phyloP scores from a whole-genome alignment of 2,888 invertebrate species.

The Chymomyza caudatula region DNA sequence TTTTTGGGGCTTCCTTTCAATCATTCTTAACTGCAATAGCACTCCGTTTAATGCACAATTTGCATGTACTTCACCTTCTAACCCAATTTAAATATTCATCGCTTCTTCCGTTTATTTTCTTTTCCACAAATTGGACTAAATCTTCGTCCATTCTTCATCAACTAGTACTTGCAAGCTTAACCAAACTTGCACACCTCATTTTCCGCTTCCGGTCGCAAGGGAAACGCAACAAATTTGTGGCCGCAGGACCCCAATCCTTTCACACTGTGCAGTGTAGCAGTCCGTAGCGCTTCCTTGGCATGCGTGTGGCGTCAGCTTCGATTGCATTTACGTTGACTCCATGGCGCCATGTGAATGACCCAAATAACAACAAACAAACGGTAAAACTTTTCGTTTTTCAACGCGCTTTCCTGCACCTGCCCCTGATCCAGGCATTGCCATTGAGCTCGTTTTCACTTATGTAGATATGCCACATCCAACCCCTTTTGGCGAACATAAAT shows the following conservation, averaged over 20 bases:
- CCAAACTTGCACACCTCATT: slow-evolving; percentile 56
- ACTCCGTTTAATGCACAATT: too few relatives aligned
- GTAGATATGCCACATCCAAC: slow-evolving; percentile 16
- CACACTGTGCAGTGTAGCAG: slow-evolving; percentile 31
- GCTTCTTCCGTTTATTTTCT: background rate
- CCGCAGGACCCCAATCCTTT: background rate
- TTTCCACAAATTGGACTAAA: background rate
- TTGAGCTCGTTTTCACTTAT: slow-evolving; percentile 68
- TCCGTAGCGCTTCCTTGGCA: slow-evolving; percentile 15
- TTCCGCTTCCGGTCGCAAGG: slow-evolving; percentile 51
- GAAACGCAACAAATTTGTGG: slow-evolving; percentile 8
- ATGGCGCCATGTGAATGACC: slow-evolving; percentile 77
- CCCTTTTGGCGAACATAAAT: slow-evolving; percentile 53
- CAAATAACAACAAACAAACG: slow-evolving; percentile 68
- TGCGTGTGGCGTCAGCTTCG: slow-evolving; percentile 40
- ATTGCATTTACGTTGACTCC: slow-evolving; percentile 45
- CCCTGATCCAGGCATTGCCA: slow-evolving; percentile 56
- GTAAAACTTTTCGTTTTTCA: slow-evolving; percentile 31
- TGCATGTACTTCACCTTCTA: background rate
- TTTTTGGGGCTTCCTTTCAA: too few relatives aligned
- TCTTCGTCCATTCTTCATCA: background rate
- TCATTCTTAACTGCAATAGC: too few relatives aligned
- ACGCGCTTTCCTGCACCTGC: slow-evolving; percentile 10
- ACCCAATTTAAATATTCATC: background rate
- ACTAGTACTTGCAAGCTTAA: slow-evolving; percentile 5